A percentile compares a stretch with the other conserved stretches of the same genome.
Conservation (phyloP, 2,797 vertebrate species). For the Ptychadena robeensis region DNA sequence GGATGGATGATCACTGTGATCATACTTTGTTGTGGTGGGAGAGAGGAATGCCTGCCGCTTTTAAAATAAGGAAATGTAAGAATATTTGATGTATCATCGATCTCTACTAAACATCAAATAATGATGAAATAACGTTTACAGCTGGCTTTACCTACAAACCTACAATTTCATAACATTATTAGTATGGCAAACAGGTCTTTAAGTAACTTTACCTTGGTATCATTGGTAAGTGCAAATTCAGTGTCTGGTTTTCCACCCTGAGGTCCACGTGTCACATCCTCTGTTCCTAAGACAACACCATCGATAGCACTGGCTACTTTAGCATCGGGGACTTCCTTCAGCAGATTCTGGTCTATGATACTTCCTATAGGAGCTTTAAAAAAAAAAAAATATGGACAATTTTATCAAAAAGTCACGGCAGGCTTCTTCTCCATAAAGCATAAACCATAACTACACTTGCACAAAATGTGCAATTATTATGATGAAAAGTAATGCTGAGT, state of each 20-base stretch:
- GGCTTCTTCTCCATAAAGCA: background rate
- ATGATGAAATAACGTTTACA: no score
- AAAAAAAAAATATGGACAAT: background rate
- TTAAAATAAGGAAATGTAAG: no score
- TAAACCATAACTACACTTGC: no score
- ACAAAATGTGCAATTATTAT: no score
- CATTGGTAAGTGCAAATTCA: slow-evolving; percentile 73
- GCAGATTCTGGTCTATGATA: slow-evolving; percentile 74
- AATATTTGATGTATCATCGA: no score
- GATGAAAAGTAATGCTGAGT: no score
- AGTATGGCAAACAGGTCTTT: background rate
- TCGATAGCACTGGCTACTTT: slow-evolving; percentile 65
- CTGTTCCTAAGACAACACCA: slow-evolving; percentile 63
- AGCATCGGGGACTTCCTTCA: slow-evolving; percentile 66
- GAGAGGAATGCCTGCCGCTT: no score
- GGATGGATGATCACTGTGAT: no score
- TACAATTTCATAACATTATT: no score
- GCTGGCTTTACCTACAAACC: no score
- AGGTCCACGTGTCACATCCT: slow-evolving; percentile 67
- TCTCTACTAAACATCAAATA: no score
- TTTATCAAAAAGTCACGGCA: background rate
- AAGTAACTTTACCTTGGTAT: slow-evolving; percentile 81
- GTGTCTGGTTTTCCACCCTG: slow-evolving; percentile 68
- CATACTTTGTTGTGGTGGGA: no score
- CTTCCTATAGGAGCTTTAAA: slow-evolving; percentile 75